Evolutionary conservation across 2,888 invertebrate species (phyloP), one percentile per base, ranked within the genome.

Genomic region (Agriopis aurantiaria): DNA sequence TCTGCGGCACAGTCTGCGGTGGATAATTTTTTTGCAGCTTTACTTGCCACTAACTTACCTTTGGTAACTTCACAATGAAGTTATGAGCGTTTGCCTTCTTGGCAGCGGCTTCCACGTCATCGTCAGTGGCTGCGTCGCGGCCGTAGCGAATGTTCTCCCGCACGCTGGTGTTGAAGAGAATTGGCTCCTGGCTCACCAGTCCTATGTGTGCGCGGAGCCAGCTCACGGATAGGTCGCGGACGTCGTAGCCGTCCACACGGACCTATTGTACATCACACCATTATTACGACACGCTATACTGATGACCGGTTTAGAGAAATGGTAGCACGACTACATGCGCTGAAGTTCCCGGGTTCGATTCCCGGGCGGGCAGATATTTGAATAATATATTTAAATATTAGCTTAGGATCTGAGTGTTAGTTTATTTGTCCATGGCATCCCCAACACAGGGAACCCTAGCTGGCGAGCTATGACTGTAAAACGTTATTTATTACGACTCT

Each of bases 131-230:
- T 69, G 94, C 94, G 11, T 96, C 96, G 74, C 95, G 95, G 12
- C 98, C 98, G 82, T 97, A 97, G 2, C 97, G 92, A 67, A 96
- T 96, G 75, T 96, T 96, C 45, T 96, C 95, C n/a, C 95, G 95
- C 76, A 98, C 97, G 12, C 96, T 96, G 43, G 97, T 96, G 72
- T 96, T 96, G 90, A 98, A 98, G 7, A 98, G 92, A 0, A 97
- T 96, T 0, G 98, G 98, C 78, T 98, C 98, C 89, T 98, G 98
- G 0, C 97, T 97, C 7, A 99, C 98, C 9, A 98, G 96, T 0
- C 98, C 98, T 68, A 99, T 97, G 80, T 97, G 96, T 40, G 95
- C 93, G 60, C 98, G 95, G 51, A 98, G 86, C 97, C 97, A 97
- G 17, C 95, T 95, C 1, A 98, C 95, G 78, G 98, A 97, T 41